These are phyloP conservation scores for Harpalus rubripes DNA, from an alignment of 2,888 invertebrate genomes.

Conservation along the genomic window DNA sequence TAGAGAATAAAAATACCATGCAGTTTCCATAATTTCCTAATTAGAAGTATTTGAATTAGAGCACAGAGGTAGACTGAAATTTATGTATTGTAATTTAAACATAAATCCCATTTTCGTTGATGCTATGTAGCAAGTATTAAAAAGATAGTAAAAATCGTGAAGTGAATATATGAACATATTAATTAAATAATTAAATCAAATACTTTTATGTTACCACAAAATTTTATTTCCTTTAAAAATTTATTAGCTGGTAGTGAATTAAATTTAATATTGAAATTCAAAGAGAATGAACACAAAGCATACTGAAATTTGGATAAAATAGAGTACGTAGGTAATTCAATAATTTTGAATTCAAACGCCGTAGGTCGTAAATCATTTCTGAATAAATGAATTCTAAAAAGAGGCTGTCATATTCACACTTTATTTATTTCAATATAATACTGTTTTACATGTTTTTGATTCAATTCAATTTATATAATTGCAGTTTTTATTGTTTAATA, in stretches of 20 bases:
- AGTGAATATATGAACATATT: neutral
- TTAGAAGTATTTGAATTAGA: too few species aligned
- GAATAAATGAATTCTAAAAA: slow-evolving; percentile 1
- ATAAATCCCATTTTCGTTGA: too few species aligned
- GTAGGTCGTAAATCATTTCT: neutral
- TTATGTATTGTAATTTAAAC: too few species aligned
- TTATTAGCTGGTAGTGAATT: neutral
- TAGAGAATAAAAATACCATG: too few species aligned
- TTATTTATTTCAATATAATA: neutral
- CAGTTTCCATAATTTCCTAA: too few species aligned
- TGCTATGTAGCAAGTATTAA: too few species aligned
- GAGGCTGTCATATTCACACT: slow-evolving; percentile 1
- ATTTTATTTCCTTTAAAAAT: neutral
- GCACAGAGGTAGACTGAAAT: too few species aligned
- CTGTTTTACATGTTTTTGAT: neutral
- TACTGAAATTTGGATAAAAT: neutral
- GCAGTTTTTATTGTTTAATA: neutral
- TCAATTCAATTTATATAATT: neutral
- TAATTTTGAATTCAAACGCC: slow-evolving; percentile 1
- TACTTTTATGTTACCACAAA: neutral
- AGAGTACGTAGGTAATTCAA: neutral
- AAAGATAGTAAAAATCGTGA: too few species aligned
- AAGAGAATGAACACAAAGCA: neutral
- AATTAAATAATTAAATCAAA: neutral
- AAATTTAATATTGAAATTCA: neutral